Evolutionary conservation across 30 jellyfish, hydroid and myxozoan genomes (phyloP).

Genomic region (Turritopsis dohrnii): DNA sequence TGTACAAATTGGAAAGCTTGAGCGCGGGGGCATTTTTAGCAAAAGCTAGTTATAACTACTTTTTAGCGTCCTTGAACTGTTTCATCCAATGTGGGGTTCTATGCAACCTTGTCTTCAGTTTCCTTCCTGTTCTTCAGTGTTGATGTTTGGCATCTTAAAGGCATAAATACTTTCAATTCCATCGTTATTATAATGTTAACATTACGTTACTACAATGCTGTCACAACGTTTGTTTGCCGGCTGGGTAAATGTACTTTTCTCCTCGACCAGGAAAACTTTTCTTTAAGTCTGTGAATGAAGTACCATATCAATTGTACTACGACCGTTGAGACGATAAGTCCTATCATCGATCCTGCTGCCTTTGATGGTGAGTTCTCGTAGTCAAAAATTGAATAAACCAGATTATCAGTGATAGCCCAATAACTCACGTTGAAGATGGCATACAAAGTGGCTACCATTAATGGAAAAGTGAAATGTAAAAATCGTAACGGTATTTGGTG

Average conservation of each 20-base stretch:
- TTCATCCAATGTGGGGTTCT: too few species aligned
- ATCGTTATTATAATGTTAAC: too few species aligned
- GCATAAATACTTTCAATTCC: too few species aligned
- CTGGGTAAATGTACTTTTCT: neutral
- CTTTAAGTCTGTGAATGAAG: neutral
- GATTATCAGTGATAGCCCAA: constrained; percentile 8
- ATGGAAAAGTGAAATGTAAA: constrained; percentile 12
- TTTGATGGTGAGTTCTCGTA: neutral
- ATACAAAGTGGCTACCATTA: neutral
- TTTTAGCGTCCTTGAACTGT: too few species aligned
- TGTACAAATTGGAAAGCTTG: too few species aligned
- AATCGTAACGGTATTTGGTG: neutral
- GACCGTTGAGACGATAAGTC: neutral
- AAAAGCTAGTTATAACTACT: too few species aligned
- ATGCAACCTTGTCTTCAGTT: too few species aligned
- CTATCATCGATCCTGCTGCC: constrained; percentile 4
- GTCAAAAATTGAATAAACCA: neutral
- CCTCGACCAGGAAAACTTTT: neutral
- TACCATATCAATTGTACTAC: neutral
- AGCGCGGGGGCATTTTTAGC: too few species aligned
- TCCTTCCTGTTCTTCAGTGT: too few species aligned
- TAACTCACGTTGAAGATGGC: neutral
- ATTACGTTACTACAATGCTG: too few species aligned
- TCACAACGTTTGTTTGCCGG: too few species aligned
- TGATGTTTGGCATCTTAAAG: too few species aligned